Evolutionary conservation across 2,797 vertebrate species (phyloP), one percentile per base, ranked within the genome.

Genomic region (Phyllotis vaccarum): DNA sequence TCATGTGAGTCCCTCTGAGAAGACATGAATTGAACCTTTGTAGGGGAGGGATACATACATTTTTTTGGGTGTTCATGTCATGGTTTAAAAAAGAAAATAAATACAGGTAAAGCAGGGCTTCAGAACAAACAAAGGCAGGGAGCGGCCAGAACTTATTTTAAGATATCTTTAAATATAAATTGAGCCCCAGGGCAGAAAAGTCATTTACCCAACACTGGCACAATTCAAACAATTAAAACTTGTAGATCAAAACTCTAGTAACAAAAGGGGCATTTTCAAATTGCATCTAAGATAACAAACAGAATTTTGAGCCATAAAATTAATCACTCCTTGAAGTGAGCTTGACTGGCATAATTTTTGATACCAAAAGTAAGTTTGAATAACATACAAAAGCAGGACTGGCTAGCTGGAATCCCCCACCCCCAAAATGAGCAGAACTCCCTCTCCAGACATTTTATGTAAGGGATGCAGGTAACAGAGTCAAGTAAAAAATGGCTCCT

Each of bases 131-230:
- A 58, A 95, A 97, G 78, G 52, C 94, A 95, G 56, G 92, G 62
- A 86, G 66, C 75, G 93, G 49, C 86, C 86, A 93, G 68, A 70
- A 94, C 92, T 31, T 85, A 90, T 94, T 95, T 95, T 82, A 92
- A 96, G 75, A 13, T 93, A 76, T 78, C 89, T 97, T 97, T 95
- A 97, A 97, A 92, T 96, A 96, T 86, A 95, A 97, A 97, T 40
- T 72, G 91, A 96, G 79, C 87, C 90, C 64, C 90, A 74, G 94
- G 91, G 91, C 80, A 95, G 79, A 92, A 96, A 97, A 89, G 37
- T 75, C 94, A 92, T 94, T 80, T 88, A 85, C 17, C 88, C 79
- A 83, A 83, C 60, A 94, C 58, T 43, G 76, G 90, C 72, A 93
- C 68, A 90, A 88, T 86, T 96, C 78, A 92, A 97, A 93, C 81